Evolutionary conservation across 2,113 vertebrate species (phyloP).

Genomic region (Cervus canadensis): DNA sequence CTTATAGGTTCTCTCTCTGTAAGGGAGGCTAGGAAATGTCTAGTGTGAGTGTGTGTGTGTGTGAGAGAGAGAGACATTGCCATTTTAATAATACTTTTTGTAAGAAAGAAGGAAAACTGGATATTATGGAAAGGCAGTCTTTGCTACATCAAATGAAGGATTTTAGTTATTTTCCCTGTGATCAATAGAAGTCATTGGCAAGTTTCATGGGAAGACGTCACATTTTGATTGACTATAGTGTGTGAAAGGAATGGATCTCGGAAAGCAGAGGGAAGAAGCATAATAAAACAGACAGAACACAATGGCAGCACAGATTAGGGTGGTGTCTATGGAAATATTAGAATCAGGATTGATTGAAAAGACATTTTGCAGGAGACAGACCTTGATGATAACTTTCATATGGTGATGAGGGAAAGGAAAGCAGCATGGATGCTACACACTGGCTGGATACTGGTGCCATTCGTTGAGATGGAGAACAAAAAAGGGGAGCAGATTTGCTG

Average conservation of each 20-base stretch:
- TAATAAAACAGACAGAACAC: neutral
- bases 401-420: neutral
- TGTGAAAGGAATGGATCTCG: neutral
- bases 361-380: neutral
- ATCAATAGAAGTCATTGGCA: neutral
- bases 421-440: neutral
- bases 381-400: neutral
- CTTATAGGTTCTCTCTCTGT: neutral
- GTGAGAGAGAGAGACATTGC: neutral
- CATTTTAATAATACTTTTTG: neutral
- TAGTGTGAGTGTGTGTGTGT: neutral
- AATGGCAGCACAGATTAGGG: neutral
- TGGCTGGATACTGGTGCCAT: neutral
- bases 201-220: neutral
- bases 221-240: neutral
- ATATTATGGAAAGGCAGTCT: neutral
- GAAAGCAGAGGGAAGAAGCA: neutral
- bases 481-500: neutral
- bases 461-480: neutral
- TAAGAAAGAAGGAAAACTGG: neutral
- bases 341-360: neutral
- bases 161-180: neutral
- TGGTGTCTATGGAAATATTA: neutral
- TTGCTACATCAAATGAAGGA: neutral
- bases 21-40: neutral